phyloP scores from a whole-genome alignment of 2,797 vertebrate species.

The Gorsachius magnificus region DNA sequence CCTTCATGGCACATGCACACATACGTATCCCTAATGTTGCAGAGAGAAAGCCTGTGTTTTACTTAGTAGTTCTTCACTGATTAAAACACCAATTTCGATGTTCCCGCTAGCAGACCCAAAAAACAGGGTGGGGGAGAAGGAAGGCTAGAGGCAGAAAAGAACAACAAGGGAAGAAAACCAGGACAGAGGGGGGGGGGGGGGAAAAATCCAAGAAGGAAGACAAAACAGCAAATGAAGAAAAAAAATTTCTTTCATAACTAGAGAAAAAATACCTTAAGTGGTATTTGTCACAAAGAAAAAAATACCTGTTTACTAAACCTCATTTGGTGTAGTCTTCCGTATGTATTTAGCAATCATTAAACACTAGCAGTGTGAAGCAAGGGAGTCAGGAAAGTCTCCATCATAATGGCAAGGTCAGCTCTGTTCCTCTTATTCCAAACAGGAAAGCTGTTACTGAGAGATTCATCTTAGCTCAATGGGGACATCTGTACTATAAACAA shows the following conservation, averaged over 20 bases:
- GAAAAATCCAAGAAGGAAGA: not conserved
- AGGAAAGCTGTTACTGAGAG: not conserved
- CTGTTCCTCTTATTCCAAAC: not conserved
- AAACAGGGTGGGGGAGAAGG: accelerated
- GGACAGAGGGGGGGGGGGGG: not conserved
- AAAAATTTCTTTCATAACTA: accelerated
- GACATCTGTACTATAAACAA: not conserved
- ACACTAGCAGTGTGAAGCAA: not conserved
- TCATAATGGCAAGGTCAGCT: not conserved
- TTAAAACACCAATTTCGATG: not conserved
- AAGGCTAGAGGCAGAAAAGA: not conserved
- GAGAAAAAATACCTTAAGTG: not conserved
- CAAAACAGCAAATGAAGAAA: not conserved
- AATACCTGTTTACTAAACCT: not conserved
- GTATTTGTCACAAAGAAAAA: not conserved
- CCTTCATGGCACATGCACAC: not conserved
- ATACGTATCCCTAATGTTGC: not conserved
- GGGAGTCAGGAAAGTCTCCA: not conserved
- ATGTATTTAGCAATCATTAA: not conserved
- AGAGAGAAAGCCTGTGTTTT: not conserved
- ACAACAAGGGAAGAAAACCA: not conserved
- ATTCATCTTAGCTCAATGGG: not conserved
- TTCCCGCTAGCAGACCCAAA: not conserved
- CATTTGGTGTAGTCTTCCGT: not conserved
- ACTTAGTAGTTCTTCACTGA: not conserved